phyloP scores from a whole-genome alignment of 1,140 invertebrate species.

The Drosophila punjabiensis region DNA sequence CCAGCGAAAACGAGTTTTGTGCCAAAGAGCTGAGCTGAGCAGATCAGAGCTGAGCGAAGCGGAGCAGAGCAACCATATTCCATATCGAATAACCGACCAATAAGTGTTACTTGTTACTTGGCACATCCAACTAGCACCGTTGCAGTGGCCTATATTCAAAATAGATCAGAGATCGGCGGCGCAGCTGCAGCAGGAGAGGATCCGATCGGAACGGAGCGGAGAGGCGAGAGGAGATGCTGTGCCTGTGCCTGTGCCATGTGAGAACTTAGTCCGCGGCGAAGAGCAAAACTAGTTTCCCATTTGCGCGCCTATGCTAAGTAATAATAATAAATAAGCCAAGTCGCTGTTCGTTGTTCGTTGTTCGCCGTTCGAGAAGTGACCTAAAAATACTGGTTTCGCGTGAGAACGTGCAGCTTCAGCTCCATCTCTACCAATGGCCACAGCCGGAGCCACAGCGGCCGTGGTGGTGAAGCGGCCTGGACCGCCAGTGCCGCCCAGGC shows the following conservation, averaged over 20 bases:
- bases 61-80: slow-evolving; percentile 46
- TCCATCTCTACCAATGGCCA: slow-evolving; percentile 49
- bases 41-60: slow-evolving; percentile 23
- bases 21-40: slow-evolving; percentile 42
- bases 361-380: slow-evolving; percentile 73
- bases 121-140: slow-evolving; percentile 66
- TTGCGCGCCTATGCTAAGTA: slow-evolving; percentile 79
- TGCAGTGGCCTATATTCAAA: slow-evolving; percentile 83
- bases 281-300: slow-evolving; percentile 72
- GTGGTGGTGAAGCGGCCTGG: slow-evolving; percentile 78
- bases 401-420: slow-evolving; percentile 57
- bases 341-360: slow-evolving; percentile 27
- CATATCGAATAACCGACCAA: slow-evolving; percentile 56
- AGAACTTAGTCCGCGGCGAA: slow-evolving; percentile 47
- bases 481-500: slow-evolving; percentile 81
- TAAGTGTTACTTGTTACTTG: slow-evolving; percentile 46
- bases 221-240: slow-evolving; percentile 21
- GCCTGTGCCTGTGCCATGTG: slow-evolving; percentile 41
- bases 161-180: slow-evolving; percentile 70
- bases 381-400: slow-evolving; percentile 85
- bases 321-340: slow-evolving; percentile 79
- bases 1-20: slow-evolving; percentile 63
- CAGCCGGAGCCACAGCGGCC: slow-evolving; percentile 59
- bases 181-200: slow-evolving; percentile 48
- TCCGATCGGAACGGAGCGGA: slow-evolving; percentile 12